Conservation (phyloP, 2,113 vertebrate genomes). For the Oncorhynchus tshawytscha region DNA sequence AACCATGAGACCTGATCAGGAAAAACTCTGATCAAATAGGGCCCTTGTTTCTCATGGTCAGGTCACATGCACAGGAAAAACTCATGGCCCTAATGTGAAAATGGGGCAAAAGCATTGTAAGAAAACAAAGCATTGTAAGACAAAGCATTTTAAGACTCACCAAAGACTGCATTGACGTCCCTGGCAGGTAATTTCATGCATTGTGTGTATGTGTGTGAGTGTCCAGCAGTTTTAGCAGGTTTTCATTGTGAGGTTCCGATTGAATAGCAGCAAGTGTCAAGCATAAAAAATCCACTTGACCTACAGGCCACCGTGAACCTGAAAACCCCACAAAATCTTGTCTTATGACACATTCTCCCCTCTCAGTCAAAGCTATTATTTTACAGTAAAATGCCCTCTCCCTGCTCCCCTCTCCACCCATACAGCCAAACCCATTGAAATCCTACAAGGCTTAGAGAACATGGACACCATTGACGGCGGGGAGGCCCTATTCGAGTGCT, state of each 20-base stretch:
- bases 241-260: too few relatives aligned
- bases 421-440: constrained; percentile 74
- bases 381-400: not conserved
- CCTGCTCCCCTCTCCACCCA: constrained; percentile 1
- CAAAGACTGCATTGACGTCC: too few relatives aligned
- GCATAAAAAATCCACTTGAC: not conserved
- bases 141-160: too few relatives aligned
- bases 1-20: too few relatives aligned
- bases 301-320: not conserved
- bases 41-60: too few relatives aligned
- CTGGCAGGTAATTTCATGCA: not conserved
- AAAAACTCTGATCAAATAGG: too few relatives aligned
- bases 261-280: too few relatives aligned
- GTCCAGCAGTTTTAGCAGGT: too few relatives aligned
- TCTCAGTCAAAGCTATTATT: not conserved
- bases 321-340: not conserved
- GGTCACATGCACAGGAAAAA: not conserved
- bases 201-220: too few relatives aligned
- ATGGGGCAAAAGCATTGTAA: not conserved
- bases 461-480: constrained; percentile 86
- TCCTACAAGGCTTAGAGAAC: constrained; percentile 88
- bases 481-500: constrained; percentile 91
- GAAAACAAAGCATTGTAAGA: too few relatives aligned
- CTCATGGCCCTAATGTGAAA: not conserved
- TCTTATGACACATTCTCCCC: not conserved